phyloP scores from a whole-genome alignment of 2,888 invertebrate species.

The Odontocerum albicorne region DNA sequence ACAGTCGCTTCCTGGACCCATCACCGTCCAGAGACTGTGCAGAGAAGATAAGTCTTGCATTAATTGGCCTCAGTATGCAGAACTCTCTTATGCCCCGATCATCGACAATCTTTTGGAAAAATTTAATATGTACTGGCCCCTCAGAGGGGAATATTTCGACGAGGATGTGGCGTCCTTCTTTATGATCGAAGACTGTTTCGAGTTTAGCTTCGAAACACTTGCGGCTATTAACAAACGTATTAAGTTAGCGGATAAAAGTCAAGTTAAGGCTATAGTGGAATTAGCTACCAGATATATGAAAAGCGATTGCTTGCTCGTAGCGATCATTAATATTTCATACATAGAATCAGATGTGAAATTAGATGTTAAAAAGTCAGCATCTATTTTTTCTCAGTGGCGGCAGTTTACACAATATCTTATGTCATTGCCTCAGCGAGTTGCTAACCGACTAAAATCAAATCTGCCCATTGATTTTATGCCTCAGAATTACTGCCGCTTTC shows the following conservation, averaged over 20 bases:
- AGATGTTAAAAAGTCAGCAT: constrained; percentile 37
- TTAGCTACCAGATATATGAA: constrained; percentile 55
- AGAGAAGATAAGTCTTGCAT: constrained; percentile 50
- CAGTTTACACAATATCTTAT: constrained; percentile 62
- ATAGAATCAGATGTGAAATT: constrained; percentile 36
- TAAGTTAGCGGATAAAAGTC: constrained; percentile 45
- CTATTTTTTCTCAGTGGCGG: constrained; percentile 48
- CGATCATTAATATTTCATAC: constrained; percentile 49
- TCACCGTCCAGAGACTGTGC: constrained; percentile 68
- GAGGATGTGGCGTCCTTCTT: constrained; percentile 51
- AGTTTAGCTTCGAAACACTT: constrained; percentile 53
- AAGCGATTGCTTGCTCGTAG: constrained; percentile 60
- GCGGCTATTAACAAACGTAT: constrained; percentile 52
- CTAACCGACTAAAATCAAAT: constrained; percentile 63
- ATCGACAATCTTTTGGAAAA: constrained; percentile 52
- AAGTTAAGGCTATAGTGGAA: constrained; percentile 45
- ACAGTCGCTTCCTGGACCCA: constrained; percentile 55
- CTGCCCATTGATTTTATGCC: constrained; percentile 61
- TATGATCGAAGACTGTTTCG: constrained; percentile 56
- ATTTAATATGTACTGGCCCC: constrained; percentile 63
- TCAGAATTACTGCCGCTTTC: constrained; percentile 58
- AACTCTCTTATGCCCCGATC: constrained; percentile 54
- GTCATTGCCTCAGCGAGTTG: constrained; percentile 70
- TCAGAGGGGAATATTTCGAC: constrained; percentile 45
- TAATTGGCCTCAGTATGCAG: constrained; percentile 46